These are phyloP conservation scores for Hyposmocoma kahamanoa DNA, from an alignment of 1,140 invertebrate species.

Conservation along the genomic window DNA sequence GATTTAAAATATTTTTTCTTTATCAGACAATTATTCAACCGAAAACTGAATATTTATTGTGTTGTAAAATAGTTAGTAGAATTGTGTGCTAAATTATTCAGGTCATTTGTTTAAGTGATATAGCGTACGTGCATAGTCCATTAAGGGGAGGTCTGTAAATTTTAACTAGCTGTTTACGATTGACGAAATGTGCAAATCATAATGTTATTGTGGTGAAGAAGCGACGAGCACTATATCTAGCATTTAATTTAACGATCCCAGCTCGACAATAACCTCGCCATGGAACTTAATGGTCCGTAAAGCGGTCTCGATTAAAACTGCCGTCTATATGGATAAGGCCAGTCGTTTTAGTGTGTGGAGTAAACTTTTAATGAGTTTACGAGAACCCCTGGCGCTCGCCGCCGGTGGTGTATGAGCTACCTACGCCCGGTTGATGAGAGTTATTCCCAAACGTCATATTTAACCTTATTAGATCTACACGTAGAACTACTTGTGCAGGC, in stretches of 20 bases:
- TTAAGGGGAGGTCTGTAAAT: too few relatives aligned
- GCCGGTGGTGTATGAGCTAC: background rate
- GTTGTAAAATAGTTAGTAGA: too few relatives aligned
- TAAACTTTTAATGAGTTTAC: constrained; percentile 63
- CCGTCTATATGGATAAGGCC: constrained; percentile 45
- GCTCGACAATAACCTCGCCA: constrained; percentile 46
- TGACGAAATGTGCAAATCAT: constrained; percentile 17
- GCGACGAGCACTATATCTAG: constrained; percentile 30
- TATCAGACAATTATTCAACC: too few relatives aligned
- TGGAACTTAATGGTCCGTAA: constrained; percentile 51
- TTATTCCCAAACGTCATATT: constrained; percentile 8
- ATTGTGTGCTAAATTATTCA: too few relatives aligned
- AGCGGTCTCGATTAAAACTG: constrained; percentile 55
- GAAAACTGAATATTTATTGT: too few relatives aligned
- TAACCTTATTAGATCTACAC: constrained; percentile 11
- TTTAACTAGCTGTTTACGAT: too few relatives aligned
- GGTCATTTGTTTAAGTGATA: too few relatives aligned
- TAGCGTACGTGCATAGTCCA: too few relatives aligned
- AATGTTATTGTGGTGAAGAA: constrained; percentile 14
- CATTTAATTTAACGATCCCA: constrained; percentile 55
- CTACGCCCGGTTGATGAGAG: background rate
- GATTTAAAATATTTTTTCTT: too few relatives aligned
- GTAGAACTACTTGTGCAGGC: constrained; percentile 8
- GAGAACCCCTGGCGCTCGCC: constrained; percentile 20
- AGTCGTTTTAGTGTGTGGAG: constrained; percentile 41